phyloP scores from a whole-genome alignment of 64 coral and sea anemone genomes.

The Platygyra sinensis region DNA sequence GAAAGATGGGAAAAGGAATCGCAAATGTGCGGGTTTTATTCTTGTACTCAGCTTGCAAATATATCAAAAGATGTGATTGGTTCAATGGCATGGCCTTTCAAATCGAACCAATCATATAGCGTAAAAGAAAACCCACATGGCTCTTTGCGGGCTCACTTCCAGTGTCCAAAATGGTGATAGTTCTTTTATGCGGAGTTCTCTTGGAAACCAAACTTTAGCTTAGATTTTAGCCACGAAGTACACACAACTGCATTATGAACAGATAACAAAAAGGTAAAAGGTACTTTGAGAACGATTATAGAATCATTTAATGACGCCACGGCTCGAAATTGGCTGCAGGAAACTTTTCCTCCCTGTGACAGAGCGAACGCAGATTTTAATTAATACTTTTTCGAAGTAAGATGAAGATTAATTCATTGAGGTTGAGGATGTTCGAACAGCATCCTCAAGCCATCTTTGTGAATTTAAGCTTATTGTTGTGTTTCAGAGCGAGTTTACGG shows the following conservation, averaged over 20 bases:
- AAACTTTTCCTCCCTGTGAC: too few species aligned
- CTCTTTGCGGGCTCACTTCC: slow-evolving; percentile 7
- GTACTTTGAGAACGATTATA: too few species aligned
- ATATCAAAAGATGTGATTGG: slow-evolving; percentile 48
- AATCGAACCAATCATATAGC: slow-evolving; percentile 18
- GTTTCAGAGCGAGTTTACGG: not conserved
- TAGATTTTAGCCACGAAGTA: not conserved
- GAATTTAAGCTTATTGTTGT: not conserved
- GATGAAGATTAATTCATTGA: too few species aligned
- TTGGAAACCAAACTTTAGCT: not conserved
- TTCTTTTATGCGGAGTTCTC: not conserved
- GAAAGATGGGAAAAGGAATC: not conserved
- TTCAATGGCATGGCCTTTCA: not conserved
- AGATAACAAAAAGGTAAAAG: slow-evolving; percentile 21
- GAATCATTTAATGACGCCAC: too few species aligned
- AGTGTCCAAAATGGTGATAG: not conserved
- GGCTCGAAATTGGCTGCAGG: too few species aligned
- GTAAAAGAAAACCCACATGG: not conserved
- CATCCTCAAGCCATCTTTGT: not conserved
- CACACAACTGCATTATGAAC: not conserved
- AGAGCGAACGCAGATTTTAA: too few species aligned
- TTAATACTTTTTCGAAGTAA: too few species aligned
- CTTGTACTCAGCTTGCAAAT: not conserved
- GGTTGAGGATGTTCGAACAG: not conserved
- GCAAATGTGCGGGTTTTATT: not conserved